A percentile compares a stretch with the other conserved stretches of the same genome.
Conservation (phyloP, 1,140 invertebrate species). For the Neocloeon triangulifer region DNA sequence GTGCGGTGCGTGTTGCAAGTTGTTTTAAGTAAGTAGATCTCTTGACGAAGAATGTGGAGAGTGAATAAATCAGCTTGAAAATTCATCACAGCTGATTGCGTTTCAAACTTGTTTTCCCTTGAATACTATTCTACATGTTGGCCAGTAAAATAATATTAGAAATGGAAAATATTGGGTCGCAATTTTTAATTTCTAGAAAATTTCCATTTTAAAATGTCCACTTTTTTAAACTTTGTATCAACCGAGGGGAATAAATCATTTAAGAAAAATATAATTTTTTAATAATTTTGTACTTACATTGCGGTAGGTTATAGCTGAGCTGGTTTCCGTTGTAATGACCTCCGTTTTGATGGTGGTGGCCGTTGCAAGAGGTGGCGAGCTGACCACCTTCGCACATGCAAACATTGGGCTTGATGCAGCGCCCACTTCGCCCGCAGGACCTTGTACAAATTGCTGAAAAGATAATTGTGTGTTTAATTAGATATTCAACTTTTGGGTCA, state of each 20-base stretch:
- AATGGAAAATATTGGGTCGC: too few species aligned
- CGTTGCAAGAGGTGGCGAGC: slow-evolving; percentile 23
- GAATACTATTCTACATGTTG: slow-evolving; percentile 3
- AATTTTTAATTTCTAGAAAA: too few species aligned
- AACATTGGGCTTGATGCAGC: slow-evolving; percentile 60
- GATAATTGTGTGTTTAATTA: slow-evolving; percentile 2
- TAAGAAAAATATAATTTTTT: slow-evolving; percentile 1
- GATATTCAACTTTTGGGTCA: too few species aligned
- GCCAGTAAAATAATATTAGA: too few species aligned
- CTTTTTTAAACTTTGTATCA: too few species aligned
- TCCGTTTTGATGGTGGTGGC: slow-evolving; percentile 13
- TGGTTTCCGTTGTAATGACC: slow-evolving; percentile 7
- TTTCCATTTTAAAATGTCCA: too few species aligned
- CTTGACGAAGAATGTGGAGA: too few species aligned
- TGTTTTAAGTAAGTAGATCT: too few species aligned
- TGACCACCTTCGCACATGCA: slow-evolving; percentile 49
- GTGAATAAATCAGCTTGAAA: too few species aligned
- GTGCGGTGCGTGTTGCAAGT: too few species aligned
- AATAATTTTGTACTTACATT: slow-evolving; percentile 3
- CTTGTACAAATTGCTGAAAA: slow-evolving; percentile 49
- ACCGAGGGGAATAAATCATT: slow-evolving; percentile 4
- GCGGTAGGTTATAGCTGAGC: neutral
- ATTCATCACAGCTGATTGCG: too few species aligned
- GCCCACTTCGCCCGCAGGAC: slow-evolving; percentile 38
- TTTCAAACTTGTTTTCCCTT: slow-evolving; percentile 2